Evolutionary conservation across 2,888 invertebrate species (phyloP), one percentile per base, ranked within the genome.

Genomic region (Idaea dimidiata): DNA sequence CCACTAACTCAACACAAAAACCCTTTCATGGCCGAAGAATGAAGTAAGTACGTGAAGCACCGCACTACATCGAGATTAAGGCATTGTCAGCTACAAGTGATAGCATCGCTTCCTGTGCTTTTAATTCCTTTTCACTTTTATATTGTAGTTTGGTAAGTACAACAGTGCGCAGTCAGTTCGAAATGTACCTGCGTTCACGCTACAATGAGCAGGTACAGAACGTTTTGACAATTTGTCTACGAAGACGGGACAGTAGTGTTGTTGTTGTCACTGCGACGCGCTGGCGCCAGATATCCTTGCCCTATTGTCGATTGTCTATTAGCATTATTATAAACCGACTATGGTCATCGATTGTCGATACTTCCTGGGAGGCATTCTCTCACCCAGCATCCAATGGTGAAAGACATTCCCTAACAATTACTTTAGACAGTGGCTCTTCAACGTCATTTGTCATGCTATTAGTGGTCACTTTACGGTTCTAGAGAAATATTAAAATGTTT

Each of bases 231-330:
- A 78, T 79, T 76, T 74, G 78, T 76, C 76, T 73, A 78, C 75
- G 72, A 76, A 81, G 74, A 75, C 71, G 69, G 66, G 73, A 84
- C 89, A 86, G 89, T 89, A 89, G 88, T 81, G 77, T 82, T 81
- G 78, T 82, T 81, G 78, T 84, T 77, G 61, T 59, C 54, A 68
- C 64, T 62, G 64, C 88, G 89, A 83, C 88, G 62, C 66, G 73
- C 78, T 86, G 91, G 91, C 91, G 91, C 91, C 91, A 84, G 81
- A 81, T 78, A 77, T 77, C 75, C 76, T 75, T 70, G 64, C 71
- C 66, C 81, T 75, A 83, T 87, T 89, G 86, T 88, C 66, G 69
- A 66, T 66, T 61, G 60, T 63, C 74, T 71, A 74, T 76, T 79
- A 70, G 67, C 75, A 77, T 83, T 80, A 75, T 82, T 72, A 63